A percentile compares a stretch with the other conserved stretches of the same genome.
Conservation (phyloP, 2,888 invertebrate species). For the Dicranocentrus wangi region DNA sequence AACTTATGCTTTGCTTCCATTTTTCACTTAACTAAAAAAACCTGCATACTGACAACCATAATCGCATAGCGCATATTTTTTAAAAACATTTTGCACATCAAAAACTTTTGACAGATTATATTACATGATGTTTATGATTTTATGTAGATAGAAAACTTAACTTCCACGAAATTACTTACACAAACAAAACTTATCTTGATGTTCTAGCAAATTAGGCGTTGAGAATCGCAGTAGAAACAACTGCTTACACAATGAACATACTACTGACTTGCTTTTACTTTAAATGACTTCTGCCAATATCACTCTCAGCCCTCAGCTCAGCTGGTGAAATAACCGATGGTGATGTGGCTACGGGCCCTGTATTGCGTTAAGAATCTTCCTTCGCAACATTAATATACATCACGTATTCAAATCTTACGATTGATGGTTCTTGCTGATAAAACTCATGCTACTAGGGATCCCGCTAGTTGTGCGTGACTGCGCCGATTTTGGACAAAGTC, state of each 20-base stretch:
- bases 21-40: not conserved
- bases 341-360: slow-evolving; percentile 9
- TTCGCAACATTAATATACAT: slow-evolving; percentile 10
- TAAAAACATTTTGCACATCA: not conserved
- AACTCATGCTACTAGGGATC: not conserved
- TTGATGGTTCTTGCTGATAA: not conserved
- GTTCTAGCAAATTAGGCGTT: not conserved
- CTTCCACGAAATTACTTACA: slow-evolving; percentile 23
- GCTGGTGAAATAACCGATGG: not conserved
- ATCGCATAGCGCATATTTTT: not conserved
- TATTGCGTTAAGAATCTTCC: slow-evolving; percentile 16
- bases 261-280: too few relatives aligned
- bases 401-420: slow-evolving; percentile 25
- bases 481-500: not conserved
- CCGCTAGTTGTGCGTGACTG: not conserved
- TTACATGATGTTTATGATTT: not conserved
- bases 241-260: too few relatives aligned
- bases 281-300: too few relatives aligned
- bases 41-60: slow-evolving; percentile 15
- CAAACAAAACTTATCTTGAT: not conserved
- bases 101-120: not conserved
- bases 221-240: not conserved
- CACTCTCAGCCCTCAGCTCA: too few relatives aligned
- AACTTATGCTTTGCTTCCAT: slow-evolving; percentile 1
- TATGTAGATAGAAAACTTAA: not conserved